Base-by-base conservation (phyloP, 1,140 invertebrate species). In the Carcinoscorpius rotundicauda region DNA sequence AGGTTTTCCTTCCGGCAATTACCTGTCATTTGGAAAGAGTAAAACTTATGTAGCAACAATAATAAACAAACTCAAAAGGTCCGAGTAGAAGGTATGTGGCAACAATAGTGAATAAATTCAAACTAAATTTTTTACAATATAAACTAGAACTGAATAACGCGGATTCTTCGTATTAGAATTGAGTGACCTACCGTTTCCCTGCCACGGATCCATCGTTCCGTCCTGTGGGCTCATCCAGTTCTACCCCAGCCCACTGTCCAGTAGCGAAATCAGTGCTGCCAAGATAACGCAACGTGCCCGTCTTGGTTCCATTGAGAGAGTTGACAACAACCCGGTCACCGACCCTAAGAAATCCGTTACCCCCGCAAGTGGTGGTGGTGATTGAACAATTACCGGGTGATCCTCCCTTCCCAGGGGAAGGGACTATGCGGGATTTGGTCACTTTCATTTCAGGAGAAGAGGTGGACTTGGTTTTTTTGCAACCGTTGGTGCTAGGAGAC, bases 211-310 rank as follows among this genome's bases (percentile, higher is more conserved):
- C 94, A 78, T 98, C 93, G 79, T 98, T 97, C 78, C 97, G 97
- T 51, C 95, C 95, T 62, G 87, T 77, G 1, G 91, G 85, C 62
- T 97, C 93, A 75, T 97, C 93, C 66, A 98, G 80, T 78, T 98
- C 93, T n/a, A 98, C 87, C n/a, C 95, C 95, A 65, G 89, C 93
- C 93, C 93, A 97, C 70, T 92, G 85, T n/a, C 94, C 93, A 49
- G 84, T 74, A 8, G 93, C 91, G 77, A 97, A 97, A 66, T 93
- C 87, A 55, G 93, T 90, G n/a, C 80, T 77, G 10, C 94, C 94
- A 60, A 93, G 80, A 75, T 86, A 97, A 65, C 86, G 82, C 48
- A 97, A 78, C 48, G 87, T 83, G 64, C 95, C 95, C 51, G 87
- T 84, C 80, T 96, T 97, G 71, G 88, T 90, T 68, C 90, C 89